phyloP scores from a whole-genome alignment of 2,797 vertebrate genomes.

The Helarctos malayanus region DNA sequence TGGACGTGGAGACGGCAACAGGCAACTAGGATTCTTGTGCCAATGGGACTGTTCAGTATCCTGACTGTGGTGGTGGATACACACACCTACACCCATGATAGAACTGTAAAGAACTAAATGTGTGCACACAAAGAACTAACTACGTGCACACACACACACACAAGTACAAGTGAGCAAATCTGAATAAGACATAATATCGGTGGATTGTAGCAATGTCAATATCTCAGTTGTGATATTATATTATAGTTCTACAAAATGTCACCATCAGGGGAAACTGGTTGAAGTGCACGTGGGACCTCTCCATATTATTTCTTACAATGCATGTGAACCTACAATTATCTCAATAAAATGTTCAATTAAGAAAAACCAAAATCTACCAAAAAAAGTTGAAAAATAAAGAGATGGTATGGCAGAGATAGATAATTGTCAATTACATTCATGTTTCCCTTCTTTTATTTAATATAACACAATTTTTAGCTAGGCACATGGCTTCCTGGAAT shows the following conservation, averaged over 20 bases:
- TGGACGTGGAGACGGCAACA: not conserved
- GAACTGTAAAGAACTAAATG: not conserved
- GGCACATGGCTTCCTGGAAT: not conserved
- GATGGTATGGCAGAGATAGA: not conserved
- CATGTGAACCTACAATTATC: constrained; percentile 11
- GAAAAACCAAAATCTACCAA: not conserved
- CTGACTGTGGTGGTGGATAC: not conserved
- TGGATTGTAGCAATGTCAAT: not conserved
- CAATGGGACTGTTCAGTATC: not conserved
- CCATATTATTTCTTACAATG: not conserved
- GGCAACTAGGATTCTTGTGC: not conserved
- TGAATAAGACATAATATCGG: not conserved
- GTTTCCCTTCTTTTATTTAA: not conserved
- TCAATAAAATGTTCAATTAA: constrained; percentile 13
- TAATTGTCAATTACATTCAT: not conserved
- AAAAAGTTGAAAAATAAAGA: constrained; percentile 42
- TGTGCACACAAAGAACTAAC: not conserved
- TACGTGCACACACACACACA: not conserved
- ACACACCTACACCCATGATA: not conserved
- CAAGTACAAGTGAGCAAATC: not conserved
- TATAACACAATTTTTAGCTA: not conserved
- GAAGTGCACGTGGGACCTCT: not conserved
- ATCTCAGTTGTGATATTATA: constrained; percentile 5
- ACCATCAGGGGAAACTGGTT: constrained; percentile 1
- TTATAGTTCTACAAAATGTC: not conserved